Evolutionary conservation across 1,140 invertebrate species (phyloP), one percentile per base, ranked within the genome.

Genomic region (Apis cerana): DNA sequence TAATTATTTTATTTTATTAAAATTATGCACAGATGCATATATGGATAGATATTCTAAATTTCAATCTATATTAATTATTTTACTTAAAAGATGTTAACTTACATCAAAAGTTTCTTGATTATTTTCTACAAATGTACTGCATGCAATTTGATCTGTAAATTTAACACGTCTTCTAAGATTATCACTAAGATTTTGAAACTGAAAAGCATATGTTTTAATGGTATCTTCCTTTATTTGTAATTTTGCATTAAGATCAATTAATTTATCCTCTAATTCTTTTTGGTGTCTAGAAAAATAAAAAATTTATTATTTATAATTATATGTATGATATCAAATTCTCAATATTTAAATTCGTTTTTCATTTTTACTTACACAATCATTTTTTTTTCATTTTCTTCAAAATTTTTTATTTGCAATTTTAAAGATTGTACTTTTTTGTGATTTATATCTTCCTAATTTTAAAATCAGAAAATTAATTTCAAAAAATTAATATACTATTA

Each of bases 311-410:
- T 75, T 56, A 13, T 12, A 43, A 52, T 48, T 62, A 52, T n/a
- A 33, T 33, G 33, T 58, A 58, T 58, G 9, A 33, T 61, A 68
- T 67, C 11, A 59, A 50, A 52, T 61, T 65, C 4, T 62, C 58
- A 50, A 68, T 67, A 80, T 75, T 74, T 21, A 77, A 48, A 67
- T 76, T 64, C 19, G 10, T 62, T 59, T 52, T 72, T 21, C 5
- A 58, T 33, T 27, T 48, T 27, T 50, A 90, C 90, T 89, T 90
- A 92, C 91, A 58, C 70, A 48, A 76, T 33, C 71, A 87, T 79
- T 75, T 82, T 85, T 48, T 72, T 88, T 21, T 90, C 87, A 84
- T 89, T 91, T 75, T 87, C 83, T 33, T 90, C 75, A 64, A 90
- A 61, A 70, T 87, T 82, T 76, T 89, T 83, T 19, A 90, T 67